Percentiles rank a stretch among this genome's conserved stretches.
Evolutionary conservation across 2,888 invertebrate species (phyloP).

Genomic region (Netelia inedita): DNA sequence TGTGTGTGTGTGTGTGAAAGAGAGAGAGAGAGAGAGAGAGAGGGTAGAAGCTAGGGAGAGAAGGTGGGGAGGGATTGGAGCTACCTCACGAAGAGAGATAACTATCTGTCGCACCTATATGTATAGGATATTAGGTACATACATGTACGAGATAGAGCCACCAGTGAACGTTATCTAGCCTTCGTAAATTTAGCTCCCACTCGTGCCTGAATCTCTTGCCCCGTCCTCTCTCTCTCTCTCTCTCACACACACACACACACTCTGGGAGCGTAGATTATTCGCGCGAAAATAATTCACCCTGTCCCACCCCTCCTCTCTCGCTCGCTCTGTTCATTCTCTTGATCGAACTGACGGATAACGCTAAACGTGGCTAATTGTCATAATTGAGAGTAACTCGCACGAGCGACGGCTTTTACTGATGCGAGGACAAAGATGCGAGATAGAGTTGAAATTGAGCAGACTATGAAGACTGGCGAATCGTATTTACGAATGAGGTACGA

Average conservation of each 20-base stretch:
- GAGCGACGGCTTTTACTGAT: slow-evolving; percentile 14
- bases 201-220: slow-evolving; percentile 48
- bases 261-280: slow-evolving; percentile 40
- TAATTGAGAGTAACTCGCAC: slow-evolving; percentile 63
- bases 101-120: slow-evolving; percentile 58
- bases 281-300: slow-evolving; percentile 65
- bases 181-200: slow-evolving; percentile 63
- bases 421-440: background rate
- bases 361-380: slow-evolving; percentile 65
- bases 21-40: slow-evolving; percentile 9
- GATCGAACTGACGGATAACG: slow-evolving; percentile 64
- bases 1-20: background rate
- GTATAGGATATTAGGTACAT: slow-evolving; percentile 52
- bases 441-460: slow-evolving; percentile 17
- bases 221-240: slow-evolving; percentile 4
- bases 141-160: slow-evolving; percentile 53
- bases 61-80: slow-evolving; percentile 49
- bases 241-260: background rate
- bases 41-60: slow-evolving; percentile 1
- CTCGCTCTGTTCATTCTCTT: slow-evolving; percentile 16
- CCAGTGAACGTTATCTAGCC: slow-evolving; percentile 61
- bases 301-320: slow-evolving; percentile 18
- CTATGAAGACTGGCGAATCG: slow-evolving; percentile 7
- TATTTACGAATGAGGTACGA: background rate
- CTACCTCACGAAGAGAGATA: slow-evolving; percentile 58